Evolutionary conservation across 1,140 invertebrate genomes (phyloP).

Genomic region (Probaryconus sp.): DNA sequence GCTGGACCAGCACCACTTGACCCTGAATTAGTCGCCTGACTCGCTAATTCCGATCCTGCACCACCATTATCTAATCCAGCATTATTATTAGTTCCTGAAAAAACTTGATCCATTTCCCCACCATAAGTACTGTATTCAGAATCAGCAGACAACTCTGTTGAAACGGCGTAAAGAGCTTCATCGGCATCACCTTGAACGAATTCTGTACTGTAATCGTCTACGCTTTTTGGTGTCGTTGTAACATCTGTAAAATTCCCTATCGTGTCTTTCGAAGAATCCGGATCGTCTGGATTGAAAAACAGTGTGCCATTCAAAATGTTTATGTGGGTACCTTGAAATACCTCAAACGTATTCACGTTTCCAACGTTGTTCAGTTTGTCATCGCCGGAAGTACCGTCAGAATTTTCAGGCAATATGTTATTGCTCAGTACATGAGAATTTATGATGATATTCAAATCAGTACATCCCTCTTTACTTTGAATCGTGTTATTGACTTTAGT

Average conservation of each 20-base stretch:
- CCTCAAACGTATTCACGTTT: constrained; percentile 57
- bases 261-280: too few relatives aligned
- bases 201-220: too few relatives aligned
- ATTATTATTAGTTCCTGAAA: too few relatives aligned
- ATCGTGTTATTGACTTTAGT: constrained; percentile 75
- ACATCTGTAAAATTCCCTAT: not conserved
- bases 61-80: too few relatives aligned
- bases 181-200: too few relatives aligned
- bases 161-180: too few relatives aligned
- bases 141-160: too few relatives aligned
- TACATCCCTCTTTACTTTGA: constrained; percentile 75
- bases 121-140: too few relatives aligned
- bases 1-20: not conserved
- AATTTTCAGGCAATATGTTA: constrained; percentile 60
- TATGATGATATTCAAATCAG: constrained; percentile 76
- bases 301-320: too few relatives aligned
- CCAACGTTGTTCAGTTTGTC: not conserved
- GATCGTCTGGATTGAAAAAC: too few relatives aligned
- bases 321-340: constrained; percentile 70
- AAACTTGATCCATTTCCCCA: too few relatives aligned
- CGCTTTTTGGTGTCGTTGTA: too few relatives aligned
- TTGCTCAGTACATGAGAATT: constrained; percentile 75
- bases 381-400: constrained; percentile 3
- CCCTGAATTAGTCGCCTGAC: constrained; percentile 12
- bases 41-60: constrained; percentile 7